Evolutionary conservation across 2,113 vertebrate genomes (phyloP).

Genomic region (Paraplagusia blochii): DNA sequence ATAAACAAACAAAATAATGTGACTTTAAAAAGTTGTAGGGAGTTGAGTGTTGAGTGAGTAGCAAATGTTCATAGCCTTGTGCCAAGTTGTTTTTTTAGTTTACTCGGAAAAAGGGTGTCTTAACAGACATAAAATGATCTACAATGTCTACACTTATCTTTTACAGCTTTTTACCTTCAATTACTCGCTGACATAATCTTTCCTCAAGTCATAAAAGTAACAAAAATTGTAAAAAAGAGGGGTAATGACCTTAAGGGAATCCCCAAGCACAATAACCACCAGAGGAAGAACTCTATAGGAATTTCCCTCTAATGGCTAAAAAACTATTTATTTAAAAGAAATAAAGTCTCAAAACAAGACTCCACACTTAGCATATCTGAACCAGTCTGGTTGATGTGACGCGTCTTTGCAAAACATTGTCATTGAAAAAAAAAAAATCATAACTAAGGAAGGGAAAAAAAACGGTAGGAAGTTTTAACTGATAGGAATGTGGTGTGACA

Average conservation of each 20-base stretch:
- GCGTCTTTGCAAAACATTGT: slow-evolving; percentile 45
- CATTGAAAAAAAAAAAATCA: slow-evolving; percentile 6
- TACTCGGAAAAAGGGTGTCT: too few species aligned
- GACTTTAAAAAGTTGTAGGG: too few species aligned
- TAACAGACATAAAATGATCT: slow-evolving; percentile 2
- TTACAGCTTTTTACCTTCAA: slow-evolving; percentile 2
- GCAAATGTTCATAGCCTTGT: too few species aligned
- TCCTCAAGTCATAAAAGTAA: slow-evolving; percentile 12
- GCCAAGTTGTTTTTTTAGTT: too few species aligned
- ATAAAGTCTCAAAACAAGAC: slow-evolving; percentile 21
- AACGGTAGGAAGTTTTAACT: not conserved
- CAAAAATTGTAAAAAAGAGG: slow-evolving; percentile 3
- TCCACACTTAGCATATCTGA: slow-evolving; percentile 33
- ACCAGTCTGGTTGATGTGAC: slow-evolving; percentile 30
- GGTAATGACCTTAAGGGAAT: slow-evolving; percentile 24
- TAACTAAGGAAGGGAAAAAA: slow-evolving; percentile 16
- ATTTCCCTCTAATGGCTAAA: slow-evolving; percentile 28
- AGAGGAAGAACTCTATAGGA: slow-evolving; percentile 35
- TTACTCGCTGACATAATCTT: not conserved
- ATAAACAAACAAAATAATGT: too few species aligned
- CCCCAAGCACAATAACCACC: slow-evolving; percentile 30
- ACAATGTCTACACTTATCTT: not conserved
- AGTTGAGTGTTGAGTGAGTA: too few species aligned
- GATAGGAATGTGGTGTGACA: not conserved
- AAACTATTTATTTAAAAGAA: slow-evolving; percentile 10